These are phyloP conservation scores for Diplazon laetatorius DNA, from an alignment of 2,888 invertebrate species.

Conservation along the genomic window DNA sequence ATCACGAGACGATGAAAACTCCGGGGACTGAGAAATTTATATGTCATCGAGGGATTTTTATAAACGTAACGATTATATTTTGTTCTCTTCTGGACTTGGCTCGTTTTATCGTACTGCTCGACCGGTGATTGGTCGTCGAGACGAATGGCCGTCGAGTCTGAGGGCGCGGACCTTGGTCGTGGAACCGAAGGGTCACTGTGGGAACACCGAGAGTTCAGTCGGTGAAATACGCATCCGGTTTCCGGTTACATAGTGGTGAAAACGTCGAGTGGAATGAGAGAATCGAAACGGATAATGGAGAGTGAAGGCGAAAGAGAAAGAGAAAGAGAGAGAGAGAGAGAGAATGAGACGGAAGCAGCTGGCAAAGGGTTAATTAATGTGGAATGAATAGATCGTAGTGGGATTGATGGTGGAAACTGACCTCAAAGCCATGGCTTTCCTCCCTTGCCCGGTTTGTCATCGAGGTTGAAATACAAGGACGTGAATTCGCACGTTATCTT, in stretches of 20 bases:
- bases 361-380: slow-evolving; percentile 49
- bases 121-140: slow-evolving; percentile 15
- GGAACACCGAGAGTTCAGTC: slow-evolving; percentile 28
- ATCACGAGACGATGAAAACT: slow-evolving; percentile 19
- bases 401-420: slow-evolving; percentile 39
- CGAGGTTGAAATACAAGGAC: slow-evolving; percentile 72
- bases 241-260: slow-evolving; percentile 35
- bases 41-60: too few relatives aligned
- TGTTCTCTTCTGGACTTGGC: slow-evolving; percentile 26
- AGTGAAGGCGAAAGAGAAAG: background rate
- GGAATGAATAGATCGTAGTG: slow-evolving; percentile 40
- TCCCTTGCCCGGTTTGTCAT: slow-evolving; percentile 68
- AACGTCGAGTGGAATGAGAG: slow-evolving; percentile 32
- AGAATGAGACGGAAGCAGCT: slow-evolving; percentile 9
- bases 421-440: slow-evolving; percentile 62
- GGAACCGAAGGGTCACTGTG: slow-evolving; percentile 37
- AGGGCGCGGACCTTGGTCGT: slow-evolving; percentile 26
- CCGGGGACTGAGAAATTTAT: background rate
- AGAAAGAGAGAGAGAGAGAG: slow-evolving; percentile 2
- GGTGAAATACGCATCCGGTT: slow-evolving; percentile 27
- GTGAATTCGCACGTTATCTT: slow-evolving; percentile 63
- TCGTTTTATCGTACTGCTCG: slow-evolving; percentile 10
- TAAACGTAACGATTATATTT: too few relatives aligned
- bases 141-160: background rate
- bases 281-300: slow-evolving; percentile 23